Percentiles rank a stretch among this genome's conserved stretches.
Evolutionary conservation across 2,888 invertebrate genomes (phyloP).

Genomic region (Caenorhabditis sulstoni): DNA sequence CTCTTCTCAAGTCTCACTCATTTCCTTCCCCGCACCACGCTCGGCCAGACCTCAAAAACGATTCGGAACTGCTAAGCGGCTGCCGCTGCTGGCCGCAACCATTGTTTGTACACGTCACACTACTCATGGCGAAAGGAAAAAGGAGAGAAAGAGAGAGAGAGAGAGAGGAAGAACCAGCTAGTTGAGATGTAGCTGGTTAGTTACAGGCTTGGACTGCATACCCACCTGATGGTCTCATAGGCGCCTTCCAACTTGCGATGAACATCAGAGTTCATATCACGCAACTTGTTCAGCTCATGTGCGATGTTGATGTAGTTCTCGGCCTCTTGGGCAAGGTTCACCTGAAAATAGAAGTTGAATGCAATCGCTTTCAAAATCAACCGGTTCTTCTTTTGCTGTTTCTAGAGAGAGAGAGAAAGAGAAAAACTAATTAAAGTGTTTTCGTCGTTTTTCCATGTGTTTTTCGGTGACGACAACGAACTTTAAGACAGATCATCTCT

Average conservation of each 20-base stretch:
- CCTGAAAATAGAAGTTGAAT: conserved; percentile 57
- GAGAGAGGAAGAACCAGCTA: neutral
- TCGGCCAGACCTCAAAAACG: conserved; percentile 3
- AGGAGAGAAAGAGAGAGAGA: no score
- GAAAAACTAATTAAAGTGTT: conserved; percentile 26
- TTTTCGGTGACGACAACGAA: neutral
- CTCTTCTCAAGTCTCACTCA: neutral
- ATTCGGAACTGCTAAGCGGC: conserved; percentile 22
- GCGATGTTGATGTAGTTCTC: conserved; percentile 83
- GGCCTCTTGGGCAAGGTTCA: conserved; percentile 82
- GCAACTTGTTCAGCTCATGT: conserved; percentile 90
- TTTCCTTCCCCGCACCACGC: neutral
- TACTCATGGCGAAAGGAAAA: conserved; percentile 15
- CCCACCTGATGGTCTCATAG: conserved; percentile 87
- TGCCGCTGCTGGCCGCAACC: conserved; percentile 7
- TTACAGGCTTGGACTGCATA: conserved; percentile 6
- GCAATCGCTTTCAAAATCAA: neutral
- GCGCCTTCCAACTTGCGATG: conserved; percentile 92
- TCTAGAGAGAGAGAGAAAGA: neutral
- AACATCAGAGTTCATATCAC: conserved; percentile 91
- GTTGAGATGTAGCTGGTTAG: conserved; percentile 46
- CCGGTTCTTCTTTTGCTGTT: conserved; percentile 1
- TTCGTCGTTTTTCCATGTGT: neutral
- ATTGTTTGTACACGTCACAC: conserved; percentile 56
- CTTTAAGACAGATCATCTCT: neutral